phyloP scores from a whole-genome alignment of 2,797 vertebrate species.

The Acrossocheilus wenchowensis region DNA sequence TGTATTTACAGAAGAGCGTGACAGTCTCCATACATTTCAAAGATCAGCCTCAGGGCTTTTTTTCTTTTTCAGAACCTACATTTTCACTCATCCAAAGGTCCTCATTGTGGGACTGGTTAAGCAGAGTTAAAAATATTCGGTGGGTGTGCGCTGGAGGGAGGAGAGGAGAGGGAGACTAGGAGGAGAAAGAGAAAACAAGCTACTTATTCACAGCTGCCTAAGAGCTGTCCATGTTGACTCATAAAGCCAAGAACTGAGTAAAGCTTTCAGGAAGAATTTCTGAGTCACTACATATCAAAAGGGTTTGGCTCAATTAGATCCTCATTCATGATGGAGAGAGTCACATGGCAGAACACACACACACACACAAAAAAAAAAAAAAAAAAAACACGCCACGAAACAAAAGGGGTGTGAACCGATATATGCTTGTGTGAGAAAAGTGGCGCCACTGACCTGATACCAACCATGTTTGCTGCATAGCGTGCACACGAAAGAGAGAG shows the following conservation, averaged over 20 bases:
- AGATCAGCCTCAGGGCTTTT: neutral
- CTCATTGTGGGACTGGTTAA: slow-evolving; percentile 47
- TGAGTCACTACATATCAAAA: slow-evolving; percentile 42
- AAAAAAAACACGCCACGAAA: neutral
- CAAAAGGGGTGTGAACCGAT: slow-evolving; percentile 33
- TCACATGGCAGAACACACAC: neutral
- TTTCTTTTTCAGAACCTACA: neutral
- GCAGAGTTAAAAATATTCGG: slow-evolving; percentile 57
- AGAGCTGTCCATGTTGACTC: slow-evolving; percentile 30
- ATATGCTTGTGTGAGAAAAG: slow-evolving; percentile 62
- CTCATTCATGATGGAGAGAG: slow-evolving; percentile 20
- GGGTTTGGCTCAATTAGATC: slow-evolving; percentile 26
- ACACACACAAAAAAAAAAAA: neutral
- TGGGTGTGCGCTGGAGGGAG: slow-evolving; percentile 33
- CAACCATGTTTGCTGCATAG: slow-evolving; percentile 48
- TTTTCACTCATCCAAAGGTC: slow-evolving; percentile 40
- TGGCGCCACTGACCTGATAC: slow-evolving; percentile 50
- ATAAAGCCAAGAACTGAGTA: slow-evolving; percentile 39
- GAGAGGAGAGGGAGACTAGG: neutral
- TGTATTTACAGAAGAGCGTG: slow-evolving; percentile 1
- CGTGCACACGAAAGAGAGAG: slow-evolving; percentile 23
- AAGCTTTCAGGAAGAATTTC: slow-evolving; percentile 36
- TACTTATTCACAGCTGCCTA: slow-evolving; percentile 48
- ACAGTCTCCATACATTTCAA: neutral
- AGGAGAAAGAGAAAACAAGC: slow-evolving; percentile 44